Evolutionary conservation across 2,888 invertebrate species (phyloP).

Genomic region (Seira sanloemensis): DNA sequence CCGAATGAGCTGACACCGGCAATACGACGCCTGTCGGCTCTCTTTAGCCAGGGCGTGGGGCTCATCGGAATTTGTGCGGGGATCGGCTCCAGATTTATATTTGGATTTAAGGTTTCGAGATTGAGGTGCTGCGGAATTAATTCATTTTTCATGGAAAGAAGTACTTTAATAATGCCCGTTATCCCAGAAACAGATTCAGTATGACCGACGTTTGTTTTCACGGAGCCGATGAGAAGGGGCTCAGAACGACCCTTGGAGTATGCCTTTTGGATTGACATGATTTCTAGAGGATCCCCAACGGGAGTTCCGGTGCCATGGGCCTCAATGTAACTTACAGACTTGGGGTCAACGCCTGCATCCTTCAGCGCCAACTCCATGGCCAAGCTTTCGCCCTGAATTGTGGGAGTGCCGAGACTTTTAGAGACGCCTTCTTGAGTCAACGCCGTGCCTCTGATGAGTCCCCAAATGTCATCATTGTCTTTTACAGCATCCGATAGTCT

Average conservation of each 20-base stretch:
- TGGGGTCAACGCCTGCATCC: slow-evolving; percentile 48
- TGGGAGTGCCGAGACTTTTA: slow-evolving; percentile 74
- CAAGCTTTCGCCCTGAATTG: slow-evolving; percentile 43
- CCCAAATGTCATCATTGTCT: slow-evolving; percentile 52
- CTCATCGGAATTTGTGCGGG: slow-evolving; percentile 59
- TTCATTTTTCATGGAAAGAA: slow-evolving; percentile 56
- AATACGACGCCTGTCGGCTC: not conserved
- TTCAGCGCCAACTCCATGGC: slow-evolving; percentile 55
- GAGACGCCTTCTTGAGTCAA: slow-evolving; percentile 75
- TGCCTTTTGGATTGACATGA: slow-evolving; percentile 48
- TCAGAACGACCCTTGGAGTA: slow-evolving; percentile 21
- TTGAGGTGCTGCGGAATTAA: slow-evolving; percentile 59
- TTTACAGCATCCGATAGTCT: slow-evolving; percentile 47
- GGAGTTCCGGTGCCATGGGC: slow-evolving; percentile 50
- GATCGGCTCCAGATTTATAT: slow-evolving; percentile 57
- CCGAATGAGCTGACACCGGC: slow-evolving; percentile 54
- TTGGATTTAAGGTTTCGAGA: slow-evolving; percentile 57
- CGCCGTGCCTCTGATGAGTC: slow-evolving; percentile 69
- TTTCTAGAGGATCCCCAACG: slow-evolving; percentile 62
- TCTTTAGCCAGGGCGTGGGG: slow-evolving; percentile 30
- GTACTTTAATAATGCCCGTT: slow-evolving; percentile 65
- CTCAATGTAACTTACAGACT: slow-evolving; percentile 45
- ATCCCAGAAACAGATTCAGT: slow-evolving; percentile 49
- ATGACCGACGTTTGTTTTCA: slow-evolving; percentile 65
- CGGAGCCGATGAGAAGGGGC: slow-evolving; percentile 54